Evolutionary conservation across 2,113 vertebrate species (phyloP).

Genomic region (Corythaeola cristata): DNA sequence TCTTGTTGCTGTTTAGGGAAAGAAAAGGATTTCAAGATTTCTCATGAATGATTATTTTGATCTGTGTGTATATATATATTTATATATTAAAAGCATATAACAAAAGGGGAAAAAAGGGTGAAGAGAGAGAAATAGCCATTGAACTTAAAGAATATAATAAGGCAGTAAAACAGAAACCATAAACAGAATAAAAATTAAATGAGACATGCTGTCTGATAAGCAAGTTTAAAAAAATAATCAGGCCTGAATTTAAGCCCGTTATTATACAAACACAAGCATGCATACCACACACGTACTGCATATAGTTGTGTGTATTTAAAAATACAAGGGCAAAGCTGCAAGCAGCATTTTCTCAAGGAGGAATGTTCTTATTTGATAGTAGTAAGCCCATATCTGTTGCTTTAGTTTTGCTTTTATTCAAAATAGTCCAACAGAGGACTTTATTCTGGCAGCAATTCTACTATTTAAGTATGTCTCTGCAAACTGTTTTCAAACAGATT

Average conservation of each 20-base stretch:
- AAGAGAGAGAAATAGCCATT: background rate
- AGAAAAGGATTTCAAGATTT: conserved; percentile 11
- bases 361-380: background rate
- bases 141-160: conserved; percentile 11
- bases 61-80: background rate
- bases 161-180: conserved; percentile 36
- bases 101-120: background rate
- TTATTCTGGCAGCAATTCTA: background rate
- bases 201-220: background rate
- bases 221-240: background rate
- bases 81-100: background rate
- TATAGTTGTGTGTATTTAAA: background rate
- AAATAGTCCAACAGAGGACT: background rate
- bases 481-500: background rate
- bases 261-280: background rate
- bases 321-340: background rate
- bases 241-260: background rate
- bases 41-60: background rate
- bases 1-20: conserved; percentile 44
- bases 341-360: background rate
- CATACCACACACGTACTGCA: background rate
- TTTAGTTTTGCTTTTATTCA: background rate
- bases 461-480: background rate
- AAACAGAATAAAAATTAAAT: conserved; percentile 43
- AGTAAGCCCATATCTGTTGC: background rate